These are phyloP conservation scores for Hyaena hyaena DNA, from an alignment of 2,113 vertebrate genomes.

Conservation along the genomic window DNA sequence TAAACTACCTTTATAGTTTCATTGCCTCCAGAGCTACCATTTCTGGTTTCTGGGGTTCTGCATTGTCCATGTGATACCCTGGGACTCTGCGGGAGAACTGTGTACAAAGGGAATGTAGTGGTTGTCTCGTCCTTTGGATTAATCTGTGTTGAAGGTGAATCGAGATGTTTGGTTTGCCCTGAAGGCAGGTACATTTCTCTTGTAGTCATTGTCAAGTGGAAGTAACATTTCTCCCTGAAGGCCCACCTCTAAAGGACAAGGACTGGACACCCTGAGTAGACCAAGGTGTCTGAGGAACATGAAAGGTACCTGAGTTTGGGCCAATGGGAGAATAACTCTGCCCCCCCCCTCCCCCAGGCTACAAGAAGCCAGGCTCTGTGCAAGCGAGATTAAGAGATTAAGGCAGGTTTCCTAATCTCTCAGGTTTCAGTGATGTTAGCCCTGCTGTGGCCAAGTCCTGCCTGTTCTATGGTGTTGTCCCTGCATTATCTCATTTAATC, in stretches of 20 bases:
- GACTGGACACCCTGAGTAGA: background rate
- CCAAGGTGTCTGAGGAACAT: background rate
- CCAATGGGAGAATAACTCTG: background rate
- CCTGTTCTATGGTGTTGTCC: background rate
- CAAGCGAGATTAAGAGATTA: background rate
- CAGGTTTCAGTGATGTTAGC: background rate
- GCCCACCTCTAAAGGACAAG: background rate
- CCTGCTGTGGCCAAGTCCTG: background rate
- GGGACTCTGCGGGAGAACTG: background rate
- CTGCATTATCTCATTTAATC: background rate
- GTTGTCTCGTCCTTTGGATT: background rate
- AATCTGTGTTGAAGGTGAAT: background rate
- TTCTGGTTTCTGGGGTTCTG: slow-evolving; percentile 27
- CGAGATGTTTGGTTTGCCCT: background rate
- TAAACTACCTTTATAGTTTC: background rate
- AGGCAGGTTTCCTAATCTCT: background rate
- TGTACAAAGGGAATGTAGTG: background rate
- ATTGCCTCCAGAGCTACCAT: background rate
- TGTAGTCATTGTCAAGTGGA: background rate
- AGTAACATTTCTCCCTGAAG: slow-evolving; percentile 18
- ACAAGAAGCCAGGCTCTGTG: background rate
- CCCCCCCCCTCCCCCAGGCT: no score
- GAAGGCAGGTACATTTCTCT: background rate
- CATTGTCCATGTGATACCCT: background rate
- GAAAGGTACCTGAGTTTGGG: background rate